Evolutionary conservation across 2,113 vertebrate species (phyloP).

Genomic region (Halichoerus grypus): DNA sequence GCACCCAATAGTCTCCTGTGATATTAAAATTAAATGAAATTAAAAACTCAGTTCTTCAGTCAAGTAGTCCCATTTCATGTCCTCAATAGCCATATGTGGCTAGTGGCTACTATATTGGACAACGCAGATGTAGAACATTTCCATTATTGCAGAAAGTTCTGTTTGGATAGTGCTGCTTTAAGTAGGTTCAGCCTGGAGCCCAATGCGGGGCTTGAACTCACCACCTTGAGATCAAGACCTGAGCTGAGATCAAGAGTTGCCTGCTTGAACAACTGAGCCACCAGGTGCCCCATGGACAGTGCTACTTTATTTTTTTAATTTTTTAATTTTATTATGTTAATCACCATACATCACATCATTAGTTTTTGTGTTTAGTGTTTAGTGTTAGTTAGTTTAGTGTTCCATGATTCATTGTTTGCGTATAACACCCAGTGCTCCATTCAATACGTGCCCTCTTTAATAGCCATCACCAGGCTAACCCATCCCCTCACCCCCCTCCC

Average conservation of each 20-base stretch:
- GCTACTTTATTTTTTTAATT: neutral
- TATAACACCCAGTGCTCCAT: too few species aligned
- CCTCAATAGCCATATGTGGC: neutral
- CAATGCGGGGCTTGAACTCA: neutral
- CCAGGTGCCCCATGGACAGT: neutral
- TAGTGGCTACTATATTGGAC: neutral
- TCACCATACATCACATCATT: too few species aligned
- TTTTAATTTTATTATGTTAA: too few species aligned
- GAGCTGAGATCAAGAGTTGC: neutral
- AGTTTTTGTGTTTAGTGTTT: too few species aligned
- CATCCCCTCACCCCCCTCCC: too few species aligned
- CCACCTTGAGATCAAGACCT: neutral
- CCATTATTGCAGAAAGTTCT: neutral
- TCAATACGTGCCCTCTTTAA: too few species aligned
- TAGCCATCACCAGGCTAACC: too few species aligned
- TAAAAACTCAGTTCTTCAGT: neutral
- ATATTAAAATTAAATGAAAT: constrained; percentile 25
- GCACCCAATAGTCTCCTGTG: neutral
- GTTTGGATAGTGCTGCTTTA: neutral
- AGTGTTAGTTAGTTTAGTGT: too few species aligned
- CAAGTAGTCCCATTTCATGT: neutral
- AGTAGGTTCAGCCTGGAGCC: neutral
- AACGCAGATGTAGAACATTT: neutral
- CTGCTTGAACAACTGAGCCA: neutral
- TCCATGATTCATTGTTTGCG: too few species aligned